A percentile compares a stretch with the other conserved stretches of the same genome.
phyloP scores from a whole-genome alignment of 2,888 invertebrate species.

The Phortica okadai region DNA sequence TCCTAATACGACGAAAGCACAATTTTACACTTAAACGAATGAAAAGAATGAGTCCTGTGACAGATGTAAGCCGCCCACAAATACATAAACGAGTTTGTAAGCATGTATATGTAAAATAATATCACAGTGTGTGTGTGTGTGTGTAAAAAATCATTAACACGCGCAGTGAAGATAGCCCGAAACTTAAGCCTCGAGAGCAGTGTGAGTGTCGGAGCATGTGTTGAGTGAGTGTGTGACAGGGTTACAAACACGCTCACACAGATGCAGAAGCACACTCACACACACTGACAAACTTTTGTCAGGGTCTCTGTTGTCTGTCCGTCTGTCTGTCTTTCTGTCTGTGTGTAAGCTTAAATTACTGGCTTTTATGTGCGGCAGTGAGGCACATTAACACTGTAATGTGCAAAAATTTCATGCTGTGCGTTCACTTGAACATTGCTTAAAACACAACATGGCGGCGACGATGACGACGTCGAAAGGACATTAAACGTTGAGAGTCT shows the following conservation, averaged over 20 bases:
- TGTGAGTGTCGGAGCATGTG: constrained; percentile 28
- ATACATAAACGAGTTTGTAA: background rate
- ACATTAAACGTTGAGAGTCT: constrained; percentile 26
- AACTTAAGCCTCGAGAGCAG: constrained; percentile 28
- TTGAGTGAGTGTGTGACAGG: constrained; percentile 36
- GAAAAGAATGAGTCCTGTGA: background rate
- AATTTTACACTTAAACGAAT: constrained; percentile 33
- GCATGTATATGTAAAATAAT: constrained; percentile 10
- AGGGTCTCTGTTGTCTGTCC: background rate
- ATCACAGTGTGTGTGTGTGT: constrained; percentile 62
- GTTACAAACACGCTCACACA: constrained; percentile 49
- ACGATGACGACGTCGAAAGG: constrained; percentile 32
- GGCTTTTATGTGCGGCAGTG: constrained; percentile 73
- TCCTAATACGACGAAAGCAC: constrained; percentile 29
- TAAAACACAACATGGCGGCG: constrained; percentile 71
- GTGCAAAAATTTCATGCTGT: constrained; percentile 67
- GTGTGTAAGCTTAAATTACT: constrained; percentile 62
- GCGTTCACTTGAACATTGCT: constrained; percentile 30
- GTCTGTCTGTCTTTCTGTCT: constrained; percentile 37
- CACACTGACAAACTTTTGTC: constrained; percentile 33
- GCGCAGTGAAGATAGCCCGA: constrained; percentile 41
- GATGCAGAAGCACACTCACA: constrained; percentile 51
- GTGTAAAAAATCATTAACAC: constrained; percentile 74
- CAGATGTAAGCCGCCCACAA: background rate
- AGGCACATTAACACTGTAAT: constrained; percentile 75